phyloP scores from a whole-genome alignment of 2,797 vertebrate species.

The Lycodopsis pacificus region DNA sequence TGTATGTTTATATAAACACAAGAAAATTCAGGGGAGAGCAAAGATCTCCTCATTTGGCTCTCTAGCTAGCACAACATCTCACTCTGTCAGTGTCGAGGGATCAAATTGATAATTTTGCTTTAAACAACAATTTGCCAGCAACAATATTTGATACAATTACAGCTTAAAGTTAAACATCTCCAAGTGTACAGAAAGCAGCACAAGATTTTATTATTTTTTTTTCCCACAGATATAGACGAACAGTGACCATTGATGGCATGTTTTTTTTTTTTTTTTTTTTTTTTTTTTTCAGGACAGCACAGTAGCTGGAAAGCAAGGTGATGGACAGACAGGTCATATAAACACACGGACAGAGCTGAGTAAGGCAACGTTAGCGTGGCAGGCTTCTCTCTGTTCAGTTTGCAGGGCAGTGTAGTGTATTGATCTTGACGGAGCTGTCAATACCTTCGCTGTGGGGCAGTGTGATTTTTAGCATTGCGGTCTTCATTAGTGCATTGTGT shows the following conservation, averaged over 20 bases:
- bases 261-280: slow-evolving; percentile 36
- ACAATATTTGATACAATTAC: slow-evolving; percentile 82
- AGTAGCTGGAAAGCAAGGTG: slow-evolving; percentile 84
- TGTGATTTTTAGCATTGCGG: slow-evolving; percentile 79
- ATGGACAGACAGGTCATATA: slow-evolving; percentile 81
- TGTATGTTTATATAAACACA: slow-evolving; percentile 81
- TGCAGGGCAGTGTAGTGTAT: slow-evolving; percentile 85
- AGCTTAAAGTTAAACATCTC: slow-evolving; percentile 83
- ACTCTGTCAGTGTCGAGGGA: slow-evolving; percentile 81
- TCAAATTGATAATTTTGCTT: slow-evolving; percentile 82
- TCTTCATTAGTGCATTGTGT: slow-evolving; percentile 84
- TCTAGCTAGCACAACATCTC: slow-evolving; percentile 83
- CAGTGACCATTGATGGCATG: slow-evolving; percentile 82
- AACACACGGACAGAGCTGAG: slow-evolving; percentile 85
- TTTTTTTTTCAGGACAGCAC: slow-evolving; percentile 74
- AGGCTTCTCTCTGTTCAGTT: slow-evolving; percentile 84
- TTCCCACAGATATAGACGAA: slow-evolving; percentile 83
- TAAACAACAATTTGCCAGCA: slow-evolving; percentile 75
- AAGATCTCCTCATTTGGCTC: slow-evolving; percentile 83
- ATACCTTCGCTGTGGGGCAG: slow-evolving; percentile 81
- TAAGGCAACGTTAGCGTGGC: slow-evolving; percentile 88
- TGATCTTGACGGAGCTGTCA: slow-evolving; percentile 77
- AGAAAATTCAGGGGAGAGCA: slow-evolving; percentile 82
- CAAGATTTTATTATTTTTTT: slow-evolving; percentile 56
- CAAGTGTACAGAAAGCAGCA: slow-evolving; percentile 86